Base-by-base conservation (phyloP, 2,888 invertebrate species). In the Phengaris alcon region DNA sequence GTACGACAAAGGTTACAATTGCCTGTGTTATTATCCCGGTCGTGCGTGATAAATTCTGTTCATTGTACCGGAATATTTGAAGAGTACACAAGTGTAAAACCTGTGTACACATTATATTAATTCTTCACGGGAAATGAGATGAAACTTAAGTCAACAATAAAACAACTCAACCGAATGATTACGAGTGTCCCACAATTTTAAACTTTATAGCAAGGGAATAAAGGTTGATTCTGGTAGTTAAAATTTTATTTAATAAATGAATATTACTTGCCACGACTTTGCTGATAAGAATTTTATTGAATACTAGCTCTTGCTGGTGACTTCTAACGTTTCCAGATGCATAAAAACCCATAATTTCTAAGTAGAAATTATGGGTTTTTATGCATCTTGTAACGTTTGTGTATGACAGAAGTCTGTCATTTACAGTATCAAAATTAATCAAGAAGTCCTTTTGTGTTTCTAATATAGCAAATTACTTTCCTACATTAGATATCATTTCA, bases 61-160 rank as follows among this genome's bases (percentile, higher is more conserved):
- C 75, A 76, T 75, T 77, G 77, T 78, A 79, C 80, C 77, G 82
- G 81, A 81, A 81, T 87, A 84, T 88, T 87, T 86, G 83, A 79
- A 79, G 77, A 79, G 81, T 80, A 84, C 78, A 87, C 85, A 85
- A 82, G 82, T 84, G 82, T 86, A 84, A 86, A 85, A 81, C 84
- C 82, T 85, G 81, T 82, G 81, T 82, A 80, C 81, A 85, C 85
- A 82, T 82, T 81, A 84, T 82, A 84, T 86, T 86, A 86, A 88
- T 87, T 85, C 84, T 87, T 86, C 85, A 85, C 85, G 84, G 86
- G 86, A 87, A 88, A 84, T 84, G 83, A 85, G 85, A 84, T 84
- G 83, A 84, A 84, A 84, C 85, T 82, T 85, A 81, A 83, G 85
- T 86, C 85, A 87, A 87, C 82, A 87, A 74, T 79, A 76, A 78